These are phyloP conservation scores for Lissocephala sabroskyi DNA, from an alignment of 2,888 invertebrate species.

Conservation along the genomic window DNA sequence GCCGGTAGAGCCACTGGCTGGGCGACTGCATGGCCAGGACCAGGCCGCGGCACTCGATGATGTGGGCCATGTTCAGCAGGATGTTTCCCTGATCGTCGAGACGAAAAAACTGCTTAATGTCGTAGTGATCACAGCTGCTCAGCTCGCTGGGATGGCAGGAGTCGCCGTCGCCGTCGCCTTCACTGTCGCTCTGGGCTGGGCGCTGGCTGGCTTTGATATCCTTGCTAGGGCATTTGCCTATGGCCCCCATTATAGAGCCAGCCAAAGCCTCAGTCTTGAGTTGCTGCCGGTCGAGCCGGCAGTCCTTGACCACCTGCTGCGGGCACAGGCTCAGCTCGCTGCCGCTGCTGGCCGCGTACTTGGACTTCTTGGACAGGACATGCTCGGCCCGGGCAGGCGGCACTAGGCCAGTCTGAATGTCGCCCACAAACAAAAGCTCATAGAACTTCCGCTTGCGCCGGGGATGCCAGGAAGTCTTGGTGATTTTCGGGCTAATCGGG, in stretches of 20 bases:
- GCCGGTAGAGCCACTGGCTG: slow-evolving; percentile 50
- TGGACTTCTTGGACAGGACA: slow-evolving; percentile 44
- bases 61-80: slow-evolving; percentile 66
- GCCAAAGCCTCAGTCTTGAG: slow-evolving; percentile 67
- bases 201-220: slow-evolving; percentile 16
- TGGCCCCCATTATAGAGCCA: slow-evolving; percentile 69
- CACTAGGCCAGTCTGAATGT: slow-evolving; percentile 54
- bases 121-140: slow-evolving; percentile 66
- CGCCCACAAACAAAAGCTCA: slow-evolving; percentile 54
- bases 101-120: slow-evolving; percentile 71
- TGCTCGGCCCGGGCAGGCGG: slow-evolving; percentile 24
- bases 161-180: slow-evolving; percentile 16
- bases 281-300: slow-evolving; percentile 57
- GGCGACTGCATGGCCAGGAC: slow-evolving; percentile 43
- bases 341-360: slow-evolving; percentile 31
- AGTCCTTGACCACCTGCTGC: slow-evolving; percentile 57
- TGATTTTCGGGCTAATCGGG: not conserved
- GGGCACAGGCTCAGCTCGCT: slow-evolving; percentile 30
- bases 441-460: slow-evolving; percentile 43
- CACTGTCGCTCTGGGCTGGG: no score
- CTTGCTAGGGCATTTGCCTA: slow-evolving; percentile 60
- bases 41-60: slow-evolving; percentile 61
- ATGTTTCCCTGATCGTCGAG: slow-evolving; percentile 72
- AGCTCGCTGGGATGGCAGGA: slow-evolving; percentile 46
- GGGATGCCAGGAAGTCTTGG: not conserved